Evolutionary conservation across 2,113 vertebrate genomes (phyloP).

Genomic region (Pelecanoides urinatrix): DNA sequence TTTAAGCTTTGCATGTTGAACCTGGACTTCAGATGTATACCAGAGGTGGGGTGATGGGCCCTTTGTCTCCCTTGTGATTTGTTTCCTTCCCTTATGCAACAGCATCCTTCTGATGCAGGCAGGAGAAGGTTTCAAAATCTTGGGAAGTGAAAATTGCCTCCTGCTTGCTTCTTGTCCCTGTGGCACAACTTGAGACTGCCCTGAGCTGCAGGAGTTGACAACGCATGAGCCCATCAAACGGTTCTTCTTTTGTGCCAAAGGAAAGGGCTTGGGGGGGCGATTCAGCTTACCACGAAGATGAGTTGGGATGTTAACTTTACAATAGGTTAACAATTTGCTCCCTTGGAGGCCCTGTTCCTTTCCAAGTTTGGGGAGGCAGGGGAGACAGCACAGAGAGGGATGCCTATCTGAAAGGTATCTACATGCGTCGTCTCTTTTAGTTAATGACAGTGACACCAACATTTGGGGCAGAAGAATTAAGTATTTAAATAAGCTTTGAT

Average conservation of each 20-base stretch:
- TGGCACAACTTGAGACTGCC: neutral
- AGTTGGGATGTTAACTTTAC: neutral
- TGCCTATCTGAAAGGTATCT: neutral
- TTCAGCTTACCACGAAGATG: neutral
- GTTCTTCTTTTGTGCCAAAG: neutral
- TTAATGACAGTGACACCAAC: neutral
- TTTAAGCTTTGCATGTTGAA: neutral
- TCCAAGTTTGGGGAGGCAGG: neutral
- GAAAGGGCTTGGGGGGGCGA: neutral
- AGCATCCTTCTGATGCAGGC: neutral
- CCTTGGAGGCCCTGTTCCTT: neutral
- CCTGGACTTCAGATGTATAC: neutral
- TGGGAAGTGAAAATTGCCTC: neutral
- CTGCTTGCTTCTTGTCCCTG: neutral
- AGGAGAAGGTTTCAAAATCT: neutral
- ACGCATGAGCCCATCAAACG: accelerated
- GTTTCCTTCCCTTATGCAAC: neutral
- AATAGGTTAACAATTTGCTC: neutral
- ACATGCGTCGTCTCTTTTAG: neutral
- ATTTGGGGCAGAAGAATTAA: neutral
- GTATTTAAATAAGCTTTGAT: neutral
- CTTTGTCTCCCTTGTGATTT: neutral
- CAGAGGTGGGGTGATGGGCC: neutral
- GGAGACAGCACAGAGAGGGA: neutral
- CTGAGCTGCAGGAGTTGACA: neutral